Evolutionary conservation across 2,888 invertebrate species (phyloP), one percentile per base, ranked within the genome.

Genomic region (Poecilus cupreus): DNA sequence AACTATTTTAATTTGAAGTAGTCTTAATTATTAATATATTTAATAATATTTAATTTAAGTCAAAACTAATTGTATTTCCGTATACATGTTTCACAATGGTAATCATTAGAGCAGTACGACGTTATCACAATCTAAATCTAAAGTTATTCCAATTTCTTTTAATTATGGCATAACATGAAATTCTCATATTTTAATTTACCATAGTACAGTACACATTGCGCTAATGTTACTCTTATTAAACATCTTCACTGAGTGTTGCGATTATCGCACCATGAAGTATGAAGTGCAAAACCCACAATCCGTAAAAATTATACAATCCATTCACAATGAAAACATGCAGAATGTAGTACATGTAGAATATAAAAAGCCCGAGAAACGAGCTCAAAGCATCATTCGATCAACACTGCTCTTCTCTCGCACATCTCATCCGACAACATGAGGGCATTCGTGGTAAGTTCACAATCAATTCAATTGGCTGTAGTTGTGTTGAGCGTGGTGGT

Each of bases 401-500:
- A 13, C 76, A 76, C 20, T 16, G 18, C 2, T 49, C 76, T 26
- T 57, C 51, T 54, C 16, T 18, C 51, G 18, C 11, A 54, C 43
- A 43, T 43, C 43, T n/a, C 43, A 43, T n/a, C 43, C 43, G 10
- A 49, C 51, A 74, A 20, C 74, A 74, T 74, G 74, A 51, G 74
- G 74, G 51, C 74, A 46, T 74, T 74, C 46, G 22, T 74, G 37
- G 76, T 76, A 57, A 76, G 76, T 20, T 16, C 43, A 43, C 3
- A 43, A 43, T 4, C 3, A 32, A 32, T 5, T 5, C 8, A 32
- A 32, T 4, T 32, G 8, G 5, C 32, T 8, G 8, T 8, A 4
- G 4, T 5, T 32, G 32, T 32, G 32, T 5, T 4, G 4, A 32
- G 8, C 3, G n/a, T n/a, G n/a, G n/a, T n/a, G n/a, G n/a, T n/a